Evolutionary conservation across 2,113 vertebrate species (phyloP).

Genomic region (Ramphastos sulfuratus): DNA sequence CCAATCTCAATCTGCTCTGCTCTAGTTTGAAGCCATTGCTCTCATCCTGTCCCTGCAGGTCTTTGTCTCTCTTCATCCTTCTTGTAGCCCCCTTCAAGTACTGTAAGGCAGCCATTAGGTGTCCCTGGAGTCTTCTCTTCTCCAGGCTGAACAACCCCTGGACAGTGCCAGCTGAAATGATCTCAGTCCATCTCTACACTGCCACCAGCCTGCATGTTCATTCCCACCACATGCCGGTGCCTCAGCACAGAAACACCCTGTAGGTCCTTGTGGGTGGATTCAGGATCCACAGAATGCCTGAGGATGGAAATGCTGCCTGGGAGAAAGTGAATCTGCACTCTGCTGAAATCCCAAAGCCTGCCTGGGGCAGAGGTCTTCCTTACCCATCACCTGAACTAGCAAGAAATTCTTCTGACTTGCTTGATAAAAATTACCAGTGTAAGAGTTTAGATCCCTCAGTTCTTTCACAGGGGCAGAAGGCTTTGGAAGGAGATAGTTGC

Average conservation of each 20-base stretch:
- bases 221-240: neutral
- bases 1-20: too few species aligned
- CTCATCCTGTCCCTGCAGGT: too few species aligned
- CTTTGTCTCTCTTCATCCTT: too few species aligned
- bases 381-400: neutral
- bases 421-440: neutral
- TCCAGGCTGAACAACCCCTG: too few species aligned
- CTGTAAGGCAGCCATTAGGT: too few species aligned
- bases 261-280: neutral
- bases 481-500: neutral
- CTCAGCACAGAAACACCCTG: neutral
- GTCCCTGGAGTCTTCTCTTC: too few species aligned
- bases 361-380: neutral
- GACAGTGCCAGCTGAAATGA: neutral
- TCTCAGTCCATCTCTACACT: neutral
- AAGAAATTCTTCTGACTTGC: neutral
- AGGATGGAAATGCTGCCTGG: neutral
- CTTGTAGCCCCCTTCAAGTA: too few species aligned
- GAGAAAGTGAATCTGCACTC: neutral
- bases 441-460: neutral
- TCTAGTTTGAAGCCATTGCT: too few species aligned
- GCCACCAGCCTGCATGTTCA: neutral
- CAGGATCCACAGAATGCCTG: neutral
- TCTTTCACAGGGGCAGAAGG: neutral
- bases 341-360: neutral